Conservation (phyloP, 2,113 vertebrate genomes). For the Python bivittatus region DNA sequence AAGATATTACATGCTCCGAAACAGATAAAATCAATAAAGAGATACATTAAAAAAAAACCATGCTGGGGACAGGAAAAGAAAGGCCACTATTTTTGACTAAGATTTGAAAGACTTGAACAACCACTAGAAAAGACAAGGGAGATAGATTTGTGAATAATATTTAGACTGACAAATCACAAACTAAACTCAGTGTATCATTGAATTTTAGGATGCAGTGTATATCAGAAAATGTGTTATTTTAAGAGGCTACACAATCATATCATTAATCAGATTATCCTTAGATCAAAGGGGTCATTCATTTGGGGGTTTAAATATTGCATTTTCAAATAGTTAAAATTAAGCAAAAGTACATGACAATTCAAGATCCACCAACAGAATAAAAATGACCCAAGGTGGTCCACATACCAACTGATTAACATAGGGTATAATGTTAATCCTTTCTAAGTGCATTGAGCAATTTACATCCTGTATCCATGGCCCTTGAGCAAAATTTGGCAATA, state of each 20-base stretch:
- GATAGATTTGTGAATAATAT: slow-evolving; percentile 55
- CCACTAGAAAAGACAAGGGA: background rate
- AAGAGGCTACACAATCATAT: background rate
- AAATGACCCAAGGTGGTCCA: background rate
- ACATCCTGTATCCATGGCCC: background rate
- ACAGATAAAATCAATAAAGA: slow-evolving; percentile 7
- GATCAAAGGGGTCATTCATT: background rate
- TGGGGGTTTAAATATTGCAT: background rate
- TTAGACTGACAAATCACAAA: slow-evolving; percentile 52
- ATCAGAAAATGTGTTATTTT: background rate
- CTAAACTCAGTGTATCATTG: background rate
- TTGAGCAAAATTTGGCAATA: background rate
- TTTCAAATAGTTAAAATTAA: background rate
- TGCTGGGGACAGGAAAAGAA: slow-evolving; percentile 21
- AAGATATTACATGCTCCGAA: slow-evolving; percentile 39
- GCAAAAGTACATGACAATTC: background rate
- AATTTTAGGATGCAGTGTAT: background rate
- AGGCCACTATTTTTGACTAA: rapidly evolving
- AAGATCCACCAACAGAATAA: background rate
- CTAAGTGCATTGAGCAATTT: background rate
- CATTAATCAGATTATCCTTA: background rate
- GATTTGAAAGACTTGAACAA: slow-evolving; percentile 45
- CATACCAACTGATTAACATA: background rate
- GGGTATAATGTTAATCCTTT: background rate
- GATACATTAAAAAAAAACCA: slow-evolving; percentile 16